These are phyloP conservation scores for Enhydra lutris DNA, from an alignment of 2,113 vertebrate species.

Conservation along the genomic window DNA sequence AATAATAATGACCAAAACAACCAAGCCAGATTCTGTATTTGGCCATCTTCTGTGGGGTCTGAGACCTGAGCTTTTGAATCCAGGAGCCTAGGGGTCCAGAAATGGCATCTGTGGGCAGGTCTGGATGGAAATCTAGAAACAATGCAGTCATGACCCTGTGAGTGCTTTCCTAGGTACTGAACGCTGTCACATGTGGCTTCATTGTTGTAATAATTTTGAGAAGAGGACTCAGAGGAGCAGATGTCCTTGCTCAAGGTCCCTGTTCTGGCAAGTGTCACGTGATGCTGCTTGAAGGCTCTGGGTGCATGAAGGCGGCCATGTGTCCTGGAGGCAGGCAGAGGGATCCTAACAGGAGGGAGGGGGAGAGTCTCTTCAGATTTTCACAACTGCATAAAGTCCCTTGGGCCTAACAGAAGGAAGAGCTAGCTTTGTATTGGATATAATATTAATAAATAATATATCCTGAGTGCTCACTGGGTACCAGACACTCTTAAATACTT, in stretches of 20 bases:
- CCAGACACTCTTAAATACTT: neutral
- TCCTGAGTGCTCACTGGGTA: neutral
- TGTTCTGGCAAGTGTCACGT: neutral
- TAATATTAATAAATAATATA: neutral
- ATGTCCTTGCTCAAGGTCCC: neutral
- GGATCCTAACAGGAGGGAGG: neutral
- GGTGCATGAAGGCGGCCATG: neutral
- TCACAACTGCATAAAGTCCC: neutral
- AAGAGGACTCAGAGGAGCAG: neutral
- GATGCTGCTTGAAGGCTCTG: neutral
- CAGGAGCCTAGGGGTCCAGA: neutral
- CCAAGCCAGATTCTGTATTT: neutral
- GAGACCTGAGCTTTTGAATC: neutral
- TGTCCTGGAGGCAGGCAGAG: neutral
- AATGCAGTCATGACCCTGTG: accelerated
- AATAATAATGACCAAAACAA: neutral
- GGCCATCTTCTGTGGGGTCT: neutral
- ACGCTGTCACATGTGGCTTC: neutral
- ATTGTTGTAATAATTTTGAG: neutral
- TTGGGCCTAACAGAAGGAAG: neutral
- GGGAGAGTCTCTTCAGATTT: neutral
- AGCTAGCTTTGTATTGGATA: neutral
- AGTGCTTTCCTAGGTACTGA: neutral
- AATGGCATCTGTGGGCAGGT: accelerated
- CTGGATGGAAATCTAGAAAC: neutral